Conservation (phyloP, 2,888 invertebrate species). For the Drosophila nr. perissopoda region DNA sequence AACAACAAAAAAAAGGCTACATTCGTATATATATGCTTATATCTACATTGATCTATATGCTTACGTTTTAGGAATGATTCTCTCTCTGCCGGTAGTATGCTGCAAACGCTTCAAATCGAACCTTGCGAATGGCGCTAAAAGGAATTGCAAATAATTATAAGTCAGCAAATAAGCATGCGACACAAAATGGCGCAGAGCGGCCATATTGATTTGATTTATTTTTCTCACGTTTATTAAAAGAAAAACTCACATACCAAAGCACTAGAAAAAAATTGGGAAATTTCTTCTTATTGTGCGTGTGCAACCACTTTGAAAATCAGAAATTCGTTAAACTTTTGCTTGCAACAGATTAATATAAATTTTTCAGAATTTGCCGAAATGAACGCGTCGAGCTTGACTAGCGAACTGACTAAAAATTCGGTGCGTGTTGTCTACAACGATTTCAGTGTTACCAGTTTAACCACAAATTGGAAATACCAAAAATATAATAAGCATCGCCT, state of each 20-base stretch:
- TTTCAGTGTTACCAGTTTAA: slow-evolving; percentile 25
- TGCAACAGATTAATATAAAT: not conserved
- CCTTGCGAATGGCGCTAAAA: slow-evolving; percentile 24
- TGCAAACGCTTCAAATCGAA: slow-evolving; percentile 8
- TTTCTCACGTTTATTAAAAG: not conserved
- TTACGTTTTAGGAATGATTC: slow-evolving; percentile 26
- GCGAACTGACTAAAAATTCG: slow-evolving; percentile 48
- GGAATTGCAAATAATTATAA: slow-evolving; percentile 42
- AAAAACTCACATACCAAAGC: slow-evolving; percentile 29
- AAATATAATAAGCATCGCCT: not conserved
- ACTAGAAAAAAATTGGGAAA: slow-evolving; percentile 40
- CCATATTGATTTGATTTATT: not conserved
- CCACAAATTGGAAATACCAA: not conserved
- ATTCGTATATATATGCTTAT: not conserved
- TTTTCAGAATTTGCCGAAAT: not conserved
- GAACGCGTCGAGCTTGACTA: slow-evolving; percentile 41
- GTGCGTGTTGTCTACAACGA: not conserved
- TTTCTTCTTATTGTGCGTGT: slow-evolving; percentile 34
- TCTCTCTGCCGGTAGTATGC: slow-evolving; percentile 2
- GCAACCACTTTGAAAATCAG: slow-evolving; percentile 37
- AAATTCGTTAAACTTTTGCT: slow-evolving; percentile 41
- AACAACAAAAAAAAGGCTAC: not conserved
- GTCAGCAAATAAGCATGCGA: slow-evolving; percentile 4
- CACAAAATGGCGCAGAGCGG: not conserved
- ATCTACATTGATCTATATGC: slow-evolving; percentile 24